phyloP scores from a whole-genome alignment of 2,888 invertebrate species.

The Hirtodrosophila alboralis region DNA sequence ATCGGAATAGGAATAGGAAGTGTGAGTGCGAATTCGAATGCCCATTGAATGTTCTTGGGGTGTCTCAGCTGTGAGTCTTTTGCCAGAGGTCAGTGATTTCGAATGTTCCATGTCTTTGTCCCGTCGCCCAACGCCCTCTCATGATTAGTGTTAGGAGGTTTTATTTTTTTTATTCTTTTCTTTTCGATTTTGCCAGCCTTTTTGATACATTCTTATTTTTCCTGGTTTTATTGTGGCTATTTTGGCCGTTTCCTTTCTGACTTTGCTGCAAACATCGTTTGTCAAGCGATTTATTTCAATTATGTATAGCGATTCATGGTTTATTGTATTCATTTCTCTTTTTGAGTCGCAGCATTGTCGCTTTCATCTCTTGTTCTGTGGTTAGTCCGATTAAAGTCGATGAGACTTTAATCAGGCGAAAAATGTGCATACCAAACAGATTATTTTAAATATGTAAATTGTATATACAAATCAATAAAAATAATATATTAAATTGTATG shows the following conservation, averaged over 20 bases:
- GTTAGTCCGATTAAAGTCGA: conserved; percentile 14
- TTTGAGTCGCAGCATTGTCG: background rate
- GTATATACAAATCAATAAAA: too few species aligned
- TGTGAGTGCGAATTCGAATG: conserved; percentile 17
- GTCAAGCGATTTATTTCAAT: conserved; percentile 80
- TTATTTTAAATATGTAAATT: background rate
- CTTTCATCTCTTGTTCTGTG: conserved; percentile 2
- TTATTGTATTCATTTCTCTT: conserved; percentile 21
- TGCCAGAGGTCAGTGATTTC: conserved; percentile 19
- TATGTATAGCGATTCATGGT: conserved; percentile 46
- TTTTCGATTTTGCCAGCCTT: conserved; percentile 6
- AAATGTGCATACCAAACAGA: background rate
- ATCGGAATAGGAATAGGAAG: conserved; percentile 46
- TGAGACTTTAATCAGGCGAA: background rate
- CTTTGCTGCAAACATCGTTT: conserved; percentile 56
- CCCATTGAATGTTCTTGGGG: conserved; percentile 15
- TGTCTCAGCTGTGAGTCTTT: conserved; percentile 22
- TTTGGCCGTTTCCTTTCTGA: conserved; percentile 25
- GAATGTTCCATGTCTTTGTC: conserved; percentile 15
- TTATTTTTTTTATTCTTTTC: too few species aligned
- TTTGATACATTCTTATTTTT: conserved; percentile 30
- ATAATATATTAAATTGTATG: too few species aligned
- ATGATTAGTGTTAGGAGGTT: conserved; percentile 69
- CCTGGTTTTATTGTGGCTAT: conserved; percentile 30
- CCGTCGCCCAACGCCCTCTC: conserved; percentile 17